These are phyloP conservation scores for Suncus etruscus DNA, from an alignment of 2,113 vertebrate species.

Conservation along the genomic window DNA sequence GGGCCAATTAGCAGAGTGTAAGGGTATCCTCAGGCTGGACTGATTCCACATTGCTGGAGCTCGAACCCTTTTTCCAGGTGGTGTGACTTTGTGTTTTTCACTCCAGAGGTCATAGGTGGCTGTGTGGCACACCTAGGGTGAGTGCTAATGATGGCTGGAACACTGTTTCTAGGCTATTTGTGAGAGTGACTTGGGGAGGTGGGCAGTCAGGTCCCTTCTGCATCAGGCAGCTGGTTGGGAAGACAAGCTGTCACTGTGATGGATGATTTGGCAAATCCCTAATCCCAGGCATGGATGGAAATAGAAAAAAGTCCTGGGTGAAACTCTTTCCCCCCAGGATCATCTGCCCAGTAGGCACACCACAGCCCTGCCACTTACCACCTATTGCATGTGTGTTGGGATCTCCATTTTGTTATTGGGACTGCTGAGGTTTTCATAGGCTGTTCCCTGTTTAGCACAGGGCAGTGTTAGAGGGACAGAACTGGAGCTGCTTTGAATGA, in stretches of 20 bases:
- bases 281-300: background rate
- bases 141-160: background rate
- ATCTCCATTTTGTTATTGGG: background rate
- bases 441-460: background rate
- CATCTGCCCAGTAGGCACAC: too few species aligned
- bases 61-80: background rate
- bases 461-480: background rate
- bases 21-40: too few species aligned
- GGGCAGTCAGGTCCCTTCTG: background rate
- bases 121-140: background rate
- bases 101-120: background rate
- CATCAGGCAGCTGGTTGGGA: background rate
- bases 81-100: background rate
- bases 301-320: background rate
- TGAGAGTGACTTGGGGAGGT: background rate
- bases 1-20: background rate
- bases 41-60: background rate
- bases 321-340: too few species aligned
- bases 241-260: background rate
- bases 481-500: background rate
- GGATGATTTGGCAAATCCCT: background rate
- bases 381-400: background rate
- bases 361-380: too few species aligned
- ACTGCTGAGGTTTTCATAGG: background rate
- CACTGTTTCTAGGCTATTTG: background rate